Evolutionary conservation across 1,140 invertebrate genomes (phyloP), one percentile per base, ranked within the genome.

Genomic region (Ceratoteleas bidentatus): DNA sequence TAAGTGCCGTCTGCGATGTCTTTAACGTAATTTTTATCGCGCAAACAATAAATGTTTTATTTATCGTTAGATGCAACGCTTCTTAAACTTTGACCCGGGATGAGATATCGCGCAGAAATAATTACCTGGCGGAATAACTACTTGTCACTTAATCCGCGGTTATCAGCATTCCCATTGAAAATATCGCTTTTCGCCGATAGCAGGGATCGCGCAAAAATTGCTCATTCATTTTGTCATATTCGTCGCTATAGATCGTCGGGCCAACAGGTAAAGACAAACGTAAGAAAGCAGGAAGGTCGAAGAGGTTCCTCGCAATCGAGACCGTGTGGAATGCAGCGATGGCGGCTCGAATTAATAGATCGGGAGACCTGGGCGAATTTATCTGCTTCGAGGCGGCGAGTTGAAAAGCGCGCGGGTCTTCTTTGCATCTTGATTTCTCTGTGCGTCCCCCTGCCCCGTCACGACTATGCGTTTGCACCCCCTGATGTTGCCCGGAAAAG

Each of bases 301-400:
- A 83, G 76, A 80, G 74, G 81, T 82, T 81, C 70, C 64, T 72
- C 65, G 85, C 86, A 85, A 87, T 87, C 86, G 87, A 84, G 85
- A 87, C 84, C 85, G 81, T 81, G 58, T 85, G 87, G 87, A 88
- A 88, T 88, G 88, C 85, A 85, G 85, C 70, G 85, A 88, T 85
- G 83, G 83, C 85, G 87, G 85, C 84, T 88, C 88, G 88, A 90
- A 90, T 90, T 89, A 89, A 89, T 89, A 90, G 88, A 90, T 90
- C 88, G 88, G 84, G 85, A 86, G 87, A 86, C 86, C 87, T 85
- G 87, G 87, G 88, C 88, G 88, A 89, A 90, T 90, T 90, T 88
- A 90, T 89, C 86, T 87, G 88, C 88, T 88, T 87, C 85, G 87
- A 84, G 87, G 87, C 88, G 88, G 88, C 88, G 83, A 90, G 87